Conservation (phyloP, 2,113 vertebrate genomes). For the Cygnus atratus region DNA sequence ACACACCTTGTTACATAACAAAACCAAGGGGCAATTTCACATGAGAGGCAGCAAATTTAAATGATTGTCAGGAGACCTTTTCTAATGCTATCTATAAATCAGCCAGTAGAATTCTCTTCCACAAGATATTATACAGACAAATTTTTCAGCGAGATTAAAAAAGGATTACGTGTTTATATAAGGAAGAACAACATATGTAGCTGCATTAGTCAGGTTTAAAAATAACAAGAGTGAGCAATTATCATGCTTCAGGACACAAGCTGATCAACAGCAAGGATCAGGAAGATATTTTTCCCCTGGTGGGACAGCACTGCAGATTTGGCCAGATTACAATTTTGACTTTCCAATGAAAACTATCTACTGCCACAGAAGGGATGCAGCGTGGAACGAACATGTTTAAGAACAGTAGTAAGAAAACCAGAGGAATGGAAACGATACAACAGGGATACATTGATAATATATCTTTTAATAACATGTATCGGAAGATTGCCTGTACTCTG, state of each 20-base stretch:
- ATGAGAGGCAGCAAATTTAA: slow-evolving; percentile 1
- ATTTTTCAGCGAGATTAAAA: slow-evolving; percentile 59
- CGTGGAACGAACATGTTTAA: background rate
- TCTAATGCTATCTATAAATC: slow-evolving; percentile 24
- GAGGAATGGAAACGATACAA: background rate
- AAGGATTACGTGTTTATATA: slow-evolving; percentile 63
- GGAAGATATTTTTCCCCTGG: slow-evolving; percentile 58
- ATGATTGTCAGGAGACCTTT: slow-evolving; percentile 30
- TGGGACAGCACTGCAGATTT: slow-evolving; percentile 48
- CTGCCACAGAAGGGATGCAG: slow-evolving; percentile 6
- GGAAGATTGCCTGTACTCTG: background rate
- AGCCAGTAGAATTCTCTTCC: slow-evolving; percentile 6
- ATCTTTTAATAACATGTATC: background rate
- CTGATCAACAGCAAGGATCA: slow-evolving; percentile 62
- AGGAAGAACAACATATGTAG: slow-evolving; percentile 67
- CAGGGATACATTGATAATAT: background rate
- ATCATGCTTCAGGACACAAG: slow-evolving; percentile 49
- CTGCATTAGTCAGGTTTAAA: slow-evolving; percentile 68
- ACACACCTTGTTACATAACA: slow-evolving; percentile 21
- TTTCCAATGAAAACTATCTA: slow-evolving; percentile 7
- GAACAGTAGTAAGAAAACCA: background rate
- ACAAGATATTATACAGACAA: slow-evolving; percentile 35
- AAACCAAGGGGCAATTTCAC: slow-evolving; percentile 19
- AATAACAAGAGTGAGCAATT: slow-evolving; percentile 63
- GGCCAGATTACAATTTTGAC: slow-evolving; percentile 32